These are phyloP conservation scores for Bellardia bayeri DNA, from an alignment of 2,888 invertebrate genomes.

Conservation along the genomic window DNA sequence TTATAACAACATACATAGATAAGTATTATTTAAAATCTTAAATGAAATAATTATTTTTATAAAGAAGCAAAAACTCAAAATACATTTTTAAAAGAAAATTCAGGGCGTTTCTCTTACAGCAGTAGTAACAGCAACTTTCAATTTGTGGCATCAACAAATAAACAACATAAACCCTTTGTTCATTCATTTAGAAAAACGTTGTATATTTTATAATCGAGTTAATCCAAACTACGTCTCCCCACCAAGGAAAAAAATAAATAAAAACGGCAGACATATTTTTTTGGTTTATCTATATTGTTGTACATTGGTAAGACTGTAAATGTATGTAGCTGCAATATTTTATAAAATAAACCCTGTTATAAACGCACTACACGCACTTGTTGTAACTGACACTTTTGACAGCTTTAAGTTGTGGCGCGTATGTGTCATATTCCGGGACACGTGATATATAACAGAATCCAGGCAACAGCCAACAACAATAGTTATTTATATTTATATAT, in stretches of 20 bases:
- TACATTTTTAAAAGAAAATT: conserved; percentile 52
- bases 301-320: conserved; percentile 6
- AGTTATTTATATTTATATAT: background rate
- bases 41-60: background rate
- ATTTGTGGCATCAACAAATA: conserved; percentile 15
- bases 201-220: conserved; percentile 19
- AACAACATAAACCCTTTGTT: background rate
- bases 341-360: conserved; percentile 20
- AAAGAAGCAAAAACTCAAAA: conserved; percentile 19
- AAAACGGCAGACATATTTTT: background rate
- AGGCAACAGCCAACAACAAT: conserved; percentile 3
- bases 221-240: conserved; percentile 9
- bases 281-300: background rate
- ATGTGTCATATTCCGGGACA: conserved; percentile 64
- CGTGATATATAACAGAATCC: conserved; percentile 54
- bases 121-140: conserved; percentile 5
- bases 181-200: conserved; percentile 1
- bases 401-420: conserved; percentile 69
- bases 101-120: conserved; percentile 38
- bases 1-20: no score
- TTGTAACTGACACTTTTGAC: conserved; percentile 74
- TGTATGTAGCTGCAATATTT: conserved; percentile 1
- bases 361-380: conserved; percentile 63
- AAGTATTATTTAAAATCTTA: background rate
- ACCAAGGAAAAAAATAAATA: background rate